Base-by-base conservation (phyloP, 1,140 invertebrate genomes). In the Drosophila arizonae region DNA sequence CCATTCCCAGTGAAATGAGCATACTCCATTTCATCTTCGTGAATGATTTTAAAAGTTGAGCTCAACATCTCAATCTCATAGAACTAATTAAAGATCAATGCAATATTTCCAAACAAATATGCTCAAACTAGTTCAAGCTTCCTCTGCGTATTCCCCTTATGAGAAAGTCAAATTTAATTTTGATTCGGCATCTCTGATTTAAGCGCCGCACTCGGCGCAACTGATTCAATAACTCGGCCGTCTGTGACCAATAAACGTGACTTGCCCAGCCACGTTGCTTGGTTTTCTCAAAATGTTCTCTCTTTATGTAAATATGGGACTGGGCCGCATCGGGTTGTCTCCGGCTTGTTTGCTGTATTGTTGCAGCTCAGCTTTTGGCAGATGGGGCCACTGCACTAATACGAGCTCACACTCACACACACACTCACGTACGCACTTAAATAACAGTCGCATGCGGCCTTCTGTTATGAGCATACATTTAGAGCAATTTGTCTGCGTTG, bases 191-290 rank as follows among this genome's bases (percentile, higher is more conserved):
- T 50, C 30, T 33, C 4, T 17, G 33, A 6, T 15, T 17, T 41
- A 36, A 24, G 21, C 13, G 26, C 4, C 30, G 2, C 13, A 10
- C 28, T 58, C 21, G 13, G 46, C 45, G 21, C 43, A 45, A 66
- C 48, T 58, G 54, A 54, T 45, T 56, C 43, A 70, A 64, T 63
- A 55, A 56, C 17, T 50, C 15, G 48, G 24, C n/a, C 55, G 36
- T 67, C 63, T 87, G 84, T 88, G 84, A 76, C 58, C 77, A 65
- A 79, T 74, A 84, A 88, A 87, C 84, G 76, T 88, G 84, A 84
- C 84, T 84, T 76, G 77, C 56, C 73, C 73, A 82, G 61, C 73
- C 76, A 82, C 84, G 67, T 77, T 80, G 72, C 36, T 66, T 75
- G 69, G 70, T 73, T 82, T 84, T 15, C 13, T 45, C n/a, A 1